Percentiles rank a stretch among this genome's conserved stretches.
Evolutionary conservation across 2,888 invertebrate species (phyloP).

Genomic region (Drosophila hamatofila): DNA sequence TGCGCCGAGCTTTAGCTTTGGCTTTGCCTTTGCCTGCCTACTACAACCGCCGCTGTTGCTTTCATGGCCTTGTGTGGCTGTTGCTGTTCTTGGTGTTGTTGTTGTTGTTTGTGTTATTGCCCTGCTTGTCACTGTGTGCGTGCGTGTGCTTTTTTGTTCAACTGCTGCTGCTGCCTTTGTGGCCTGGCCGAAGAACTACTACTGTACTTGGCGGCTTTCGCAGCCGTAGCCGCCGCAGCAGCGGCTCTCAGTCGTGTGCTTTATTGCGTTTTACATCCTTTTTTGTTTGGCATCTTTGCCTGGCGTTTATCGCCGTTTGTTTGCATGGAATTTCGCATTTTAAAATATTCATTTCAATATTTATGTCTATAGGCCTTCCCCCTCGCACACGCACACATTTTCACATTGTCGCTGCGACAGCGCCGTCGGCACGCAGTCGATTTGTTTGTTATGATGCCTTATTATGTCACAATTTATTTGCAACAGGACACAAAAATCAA

Average conservation of each 20-base stretch:
- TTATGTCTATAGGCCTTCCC: constrained; percentile 46
- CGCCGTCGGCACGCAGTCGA: constrained; percentile 49
- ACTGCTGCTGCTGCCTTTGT: constrained; percentile 48
- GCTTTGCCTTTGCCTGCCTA: constrained; percentile 51
- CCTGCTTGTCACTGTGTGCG: constrained; percentile 55
- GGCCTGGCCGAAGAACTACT: constrained; percentile 55
- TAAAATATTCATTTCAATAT: constrained; percentile 68
- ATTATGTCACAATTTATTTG: constrained; percentile 79
- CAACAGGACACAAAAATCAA: constrained; percentile 61
- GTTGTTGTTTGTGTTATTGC: constrained; percentile 44
- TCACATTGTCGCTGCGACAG: constrained; percentile 6
- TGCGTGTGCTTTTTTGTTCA: constrained; percentile 60
- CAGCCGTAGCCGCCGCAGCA: constrained; percentile 15
- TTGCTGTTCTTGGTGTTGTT: constrained; percentile 46
- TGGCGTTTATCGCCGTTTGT: constrained; percentile 48
- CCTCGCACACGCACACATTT: constrained; percentile 22
- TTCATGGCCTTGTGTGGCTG: constrained; percentile 48
- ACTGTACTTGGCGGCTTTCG: constrained; percentile 68
- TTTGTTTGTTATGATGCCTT: constrained; percentile 54
- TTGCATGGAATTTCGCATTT: constrained; percentile 62
- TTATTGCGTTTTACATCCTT: constrained; percentile 69
- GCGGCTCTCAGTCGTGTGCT: constrained; percentile 42
- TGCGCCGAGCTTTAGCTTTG: constrained; percentile 59
- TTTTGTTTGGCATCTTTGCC: constrained; percentile 54
- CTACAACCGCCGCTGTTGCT: constrained; percentile 64